Base-by-base conservation (phyloP, 2,888 invertebrate genomes). In the Epinotia brunnichana region DNA sequence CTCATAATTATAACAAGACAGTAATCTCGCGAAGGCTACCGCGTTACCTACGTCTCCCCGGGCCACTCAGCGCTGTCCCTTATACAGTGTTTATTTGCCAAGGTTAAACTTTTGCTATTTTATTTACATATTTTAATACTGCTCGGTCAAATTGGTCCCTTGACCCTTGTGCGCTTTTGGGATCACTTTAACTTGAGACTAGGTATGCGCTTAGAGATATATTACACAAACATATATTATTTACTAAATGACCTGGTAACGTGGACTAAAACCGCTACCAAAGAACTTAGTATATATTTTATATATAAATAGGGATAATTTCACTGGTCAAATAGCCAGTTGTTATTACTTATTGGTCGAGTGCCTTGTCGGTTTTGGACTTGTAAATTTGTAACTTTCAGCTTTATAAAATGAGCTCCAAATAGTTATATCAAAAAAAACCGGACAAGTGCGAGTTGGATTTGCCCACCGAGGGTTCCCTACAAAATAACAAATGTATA, bases 91-190 rank as follows among this genome's bases (percentile, higher is more conserved):
- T 62, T 44, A 29, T 64, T 53, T 72, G 61, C 54, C 54, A 56
- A 56, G 61, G 51, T 35, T 48, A 24, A 72, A 72, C 67, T 68
- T 72, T 72, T 21, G 61, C 72, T 62, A 67, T 72, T 72, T 67
- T 72, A 72, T 72, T 72, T 72, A 67, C 72, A 72, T 72, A 72
- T 72, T 72, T 72, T 72, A 72, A 72, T 61, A 21, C 48, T 19
- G 44, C 59, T 10, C 53, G 61, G n/a, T 29, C 35, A 15, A 59
- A 67, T 54, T 67, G 61, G 67, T 62, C 72, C 67, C 72, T 56
- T 68, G 72, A 41, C 44, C 54, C 53, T 44, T 9, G 15, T 4
- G 15, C 5, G 51, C 39, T n/a, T 7, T 35, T 68, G 9, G 24
- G n/a, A 11, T 51, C 15, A 44, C 35, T 53, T 53, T 66, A 66